phyloP scores from a whole-genome alignment of 2,888 invertebrate species.

The Lordiphosa andalusiaca region DNA sequence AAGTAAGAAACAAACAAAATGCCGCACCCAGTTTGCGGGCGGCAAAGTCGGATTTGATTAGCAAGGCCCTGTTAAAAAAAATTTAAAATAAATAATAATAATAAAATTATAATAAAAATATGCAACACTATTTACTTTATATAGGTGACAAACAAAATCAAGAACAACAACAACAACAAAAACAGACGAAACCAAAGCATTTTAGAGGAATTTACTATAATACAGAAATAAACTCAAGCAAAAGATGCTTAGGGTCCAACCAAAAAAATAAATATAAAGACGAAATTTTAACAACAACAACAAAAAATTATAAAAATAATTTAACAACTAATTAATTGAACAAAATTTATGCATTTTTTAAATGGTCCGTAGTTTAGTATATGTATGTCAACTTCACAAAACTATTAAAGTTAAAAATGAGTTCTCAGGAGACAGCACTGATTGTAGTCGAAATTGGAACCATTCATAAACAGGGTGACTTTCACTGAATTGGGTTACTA shows the following conservation, averaged over 20 bases:
- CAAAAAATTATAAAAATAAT: too few species aligned
- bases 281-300: slow-evolving; percentile 19
- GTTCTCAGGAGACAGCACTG: too few species aligned
- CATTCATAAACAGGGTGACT: too few species aligned
- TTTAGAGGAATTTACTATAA: slow-evolving; percentile 64
- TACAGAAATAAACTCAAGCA: slow-evolving; percentile 52
- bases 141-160: slow-evolving; percentile 61
- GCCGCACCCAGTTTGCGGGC: slow-evolving; percentile 37
- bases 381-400: slow-evolving; percentile 32
- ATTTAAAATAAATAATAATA: slow-evolving; percentile 24
- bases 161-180: too few species aligned
- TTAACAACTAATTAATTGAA: too few species aligned
- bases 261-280: slow-evolving; percentile 10
- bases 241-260: slow-evolving; percentile 66
- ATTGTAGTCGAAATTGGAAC: too few species aligned
- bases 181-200: slow-evolving; percentile 63
- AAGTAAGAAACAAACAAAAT: slow-evolving; percentile 32
- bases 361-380: slow-evolving; percentile 65
- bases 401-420: not conserved
- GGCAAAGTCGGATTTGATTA: slow-evolving; percentile 64
- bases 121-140: slow-evolving; percentile 70
- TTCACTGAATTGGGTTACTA: too few species aligned
- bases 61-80: slow-evolving; percentile 54
- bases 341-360: slow-evolving; percentile 52
- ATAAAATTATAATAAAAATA: slow-evolving; percentile 36